These are phyloP conservation scores for Cranoglanis bouderius DNA, from an alignment of 2,113 vertebrate genomes.

Conservation along the genomic window DNA sequence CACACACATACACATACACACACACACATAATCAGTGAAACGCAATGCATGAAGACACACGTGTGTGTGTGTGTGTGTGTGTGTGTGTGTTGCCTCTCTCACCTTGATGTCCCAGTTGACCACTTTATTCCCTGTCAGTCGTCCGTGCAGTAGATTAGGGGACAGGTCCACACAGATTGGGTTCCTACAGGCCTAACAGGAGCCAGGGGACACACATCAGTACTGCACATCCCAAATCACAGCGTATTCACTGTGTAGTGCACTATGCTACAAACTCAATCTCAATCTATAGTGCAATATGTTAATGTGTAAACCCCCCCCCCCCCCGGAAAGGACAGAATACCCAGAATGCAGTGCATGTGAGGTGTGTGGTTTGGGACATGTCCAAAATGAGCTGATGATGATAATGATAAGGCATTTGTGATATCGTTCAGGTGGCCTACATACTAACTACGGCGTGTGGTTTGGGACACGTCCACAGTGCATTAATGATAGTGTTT, in stretches of 20 bases:
- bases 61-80: not conserved
- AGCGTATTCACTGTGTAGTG: not conserved
- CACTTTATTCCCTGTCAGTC: slow-evolving; percentile 96
- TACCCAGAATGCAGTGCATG: not conserved
- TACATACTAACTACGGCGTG: not conserved
- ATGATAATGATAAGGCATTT: not conserved
- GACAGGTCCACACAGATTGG: slow-evolving; percentile 96
- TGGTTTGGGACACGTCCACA: not conserved
- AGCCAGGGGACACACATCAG: slow-evolving; percentile 26
- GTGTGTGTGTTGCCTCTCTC: slow-evolving; percentile 25
- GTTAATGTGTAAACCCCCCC: not conserved
- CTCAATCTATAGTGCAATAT: not conserved
- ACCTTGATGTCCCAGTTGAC: slow-evolving; percentile 99
- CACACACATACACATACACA: slow-evolving; percentile 36
- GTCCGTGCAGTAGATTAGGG: slow-evolving; percentile 87
- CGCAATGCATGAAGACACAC: not conserved
- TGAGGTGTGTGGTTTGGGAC: not conserved
- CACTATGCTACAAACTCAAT: not conserved
- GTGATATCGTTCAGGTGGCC: not conserved
- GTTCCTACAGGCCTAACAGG: slow-evolving; percentile 86
- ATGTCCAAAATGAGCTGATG: not conserved
- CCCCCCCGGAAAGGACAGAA: not conserved
- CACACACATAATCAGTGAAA: not conserved
- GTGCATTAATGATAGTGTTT: too few species aligned
- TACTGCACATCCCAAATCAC: not conserved